Evolutionary conservation across 37 sponge, comb jelly and placozoan genomes (phyloP).

Genomic region (Hexactinellida sp.): DNA sequence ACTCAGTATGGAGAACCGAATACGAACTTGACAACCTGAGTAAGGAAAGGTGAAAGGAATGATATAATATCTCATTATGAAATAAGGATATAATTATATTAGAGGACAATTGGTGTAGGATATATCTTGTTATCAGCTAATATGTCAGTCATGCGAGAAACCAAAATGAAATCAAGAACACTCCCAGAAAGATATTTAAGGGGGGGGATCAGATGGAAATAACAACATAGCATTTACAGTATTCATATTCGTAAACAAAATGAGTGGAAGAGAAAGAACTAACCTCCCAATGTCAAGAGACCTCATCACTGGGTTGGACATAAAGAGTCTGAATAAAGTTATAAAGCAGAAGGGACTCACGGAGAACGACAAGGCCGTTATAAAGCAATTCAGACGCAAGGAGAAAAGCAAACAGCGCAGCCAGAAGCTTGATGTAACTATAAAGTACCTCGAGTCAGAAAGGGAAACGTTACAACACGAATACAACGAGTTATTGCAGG

Average conservation of each 20-base stretch:
- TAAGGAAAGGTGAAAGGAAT: not conserved
- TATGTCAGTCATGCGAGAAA: not conserved
- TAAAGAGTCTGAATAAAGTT: not conserved
- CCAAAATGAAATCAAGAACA: not conserved
- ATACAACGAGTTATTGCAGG: not conserved
- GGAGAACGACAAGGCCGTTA: not conserved
- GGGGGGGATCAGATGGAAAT: not conserved
- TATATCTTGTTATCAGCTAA: not conserved
- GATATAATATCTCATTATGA: not conserved
- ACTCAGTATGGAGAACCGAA: no score
- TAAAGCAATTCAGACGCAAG: not conserved
- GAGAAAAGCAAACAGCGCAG: constrained; percentile 13
- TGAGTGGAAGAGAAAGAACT: not conserved
- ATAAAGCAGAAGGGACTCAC: not conserved
- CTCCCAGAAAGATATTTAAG: not conserved
- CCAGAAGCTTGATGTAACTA: not conserved
- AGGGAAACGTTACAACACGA: not conserved
- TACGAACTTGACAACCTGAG: not conserved
- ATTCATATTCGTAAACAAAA: not conserved
- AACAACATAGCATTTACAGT: not conserved
- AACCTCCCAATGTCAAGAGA: constrained; percentile 6
- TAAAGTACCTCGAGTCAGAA: not conserved
- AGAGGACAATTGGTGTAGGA: no score
- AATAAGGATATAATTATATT: not conserved
- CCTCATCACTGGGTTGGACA: not conserved